Conservation (phyloP, 2,113 vertebrate species). For the Onychorhynchus coronatus region DNA sequence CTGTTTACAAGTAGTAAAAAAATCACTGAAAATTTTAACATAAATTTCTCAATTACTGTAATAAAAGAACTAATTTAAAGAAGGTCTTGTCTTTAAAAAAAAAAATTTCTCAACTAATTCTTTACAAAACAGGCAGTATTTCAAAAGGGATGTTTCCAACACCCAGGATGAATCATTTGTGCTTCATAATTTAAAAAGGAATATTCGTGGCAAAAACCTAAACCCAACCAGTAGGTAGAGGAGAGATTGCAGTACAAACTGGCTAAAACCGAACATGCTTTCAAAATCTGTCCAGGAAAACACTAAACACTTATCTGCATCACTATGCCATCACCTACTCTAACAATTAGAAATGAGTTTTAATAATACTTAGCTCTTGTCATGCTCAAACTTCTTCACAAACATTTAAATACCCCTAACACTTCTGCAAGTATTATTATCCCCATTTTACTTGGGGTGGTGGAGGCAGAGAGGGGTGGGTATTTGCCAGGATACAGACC, state of each 20-base stretch:
- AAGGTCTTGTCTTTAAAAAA: slow-evolving; percentile 6
- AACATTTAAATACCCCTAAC: background rate
- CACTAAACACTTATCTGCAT: background rate
- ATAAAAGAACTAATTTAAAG: slow-evolving; percentile 16
- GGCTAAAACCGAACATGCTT: background rate
- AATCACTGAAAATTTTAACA: background rate
- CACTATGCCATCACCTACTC: background rate
- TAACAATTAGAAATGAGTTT: background rate
- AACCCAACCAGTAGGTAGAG: background rate
- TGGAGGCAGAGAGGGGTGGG: background rate
- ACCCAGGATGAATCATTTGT: slow-evolving; percentile 19
- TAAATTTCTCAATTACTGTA: background rate
- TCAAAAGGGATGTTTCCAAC: slow-evolving; percentile 6
- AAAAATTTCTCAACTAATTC: background rate
- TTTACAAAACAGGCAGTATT: slow-evolving; percentile 55
- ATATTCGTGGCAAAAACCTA: background rate
- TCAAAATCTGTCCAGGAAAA: background rate
- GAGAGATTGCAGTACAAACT: background rate
- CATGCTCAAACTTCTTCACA: slow-evolving; percentile 43
- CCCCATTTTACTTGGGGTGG: background rate
- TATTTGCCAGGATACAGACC: background rate
- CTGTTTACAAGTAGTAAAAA: slow-evolving; percentile 26
- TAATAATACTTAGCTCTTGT: slow-evolving; percentile 29
- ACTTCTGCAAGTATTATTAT: slow-evolving; percentile 6
- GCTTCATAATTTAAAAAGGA: slow-evolving; percentile 35